These are phyloP conservation scores for Acipenser transmontanus DNA, from an alignment of 2,797 vertebrate species.

Conservation along the genomic window DNA sequence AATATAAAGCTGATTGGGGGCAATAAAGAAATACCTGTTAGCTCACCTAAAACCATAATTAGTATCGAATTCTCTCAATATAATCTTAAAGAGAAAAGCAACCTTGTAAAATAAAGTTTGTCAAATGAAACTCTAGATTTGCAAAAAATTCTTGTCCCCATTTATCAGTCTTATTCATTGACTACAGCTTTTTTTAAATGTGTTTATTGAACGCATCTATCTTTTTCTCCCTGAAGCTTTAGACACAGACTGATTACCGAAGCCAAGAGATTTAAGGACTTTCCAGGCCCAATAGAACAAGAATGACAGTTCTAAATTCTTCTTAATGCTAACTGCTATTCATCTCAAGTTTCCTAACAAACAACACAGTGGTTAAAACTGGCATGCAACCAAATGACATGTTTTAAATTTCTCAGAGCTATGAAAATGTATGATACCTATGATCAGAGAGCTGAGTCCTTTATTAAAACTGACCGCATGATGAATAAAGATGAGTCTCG, in stretches of 20 bases:
- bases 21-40: neutral
- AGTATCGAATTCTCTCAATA: neutral
- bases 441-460: neutral
- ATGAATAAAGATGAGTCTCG: conserved; percentile 8
- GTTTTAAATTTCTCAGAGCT: neutral
- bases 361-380: neutral
- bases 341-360: conserved; percentile 21
- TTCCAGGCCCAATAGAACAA: conserved; percentile 37
- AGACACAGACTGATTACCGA: conserved; percentile 54
- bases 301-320: conserved; percentile 49
- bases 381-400: neutral
- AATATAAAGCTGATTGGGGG: neutral
- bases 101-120: conserved; percentile 41
- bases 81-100: conserved; percentile 11
- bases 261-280: conserved; percentile 54
- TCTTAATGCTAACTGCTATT: conserved; percentile 41
- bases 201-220: conserved; percentile 45
- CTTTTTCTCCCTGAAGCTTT: conserved; percentile 14
- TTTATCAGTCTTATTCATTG: conserved; percentile 70
- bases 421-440: neutral
- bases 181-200: conserved; percentile 53
- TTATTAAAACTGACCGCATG: conserved; percentile 2
- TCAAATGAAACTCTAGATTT: conserved; percentile 35
- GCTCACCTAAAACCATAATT: conserved; percentile 1
- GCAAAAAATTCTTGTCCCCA: conserved; percentile 37